Percentiles rank a stretch among this genome's conserved stretches.
These are phyloP conservation scores for Oenanthe oenanthe DNA, from an alignment of 2,113 vertebrate species.

Conservation along the genomic window DNA sequence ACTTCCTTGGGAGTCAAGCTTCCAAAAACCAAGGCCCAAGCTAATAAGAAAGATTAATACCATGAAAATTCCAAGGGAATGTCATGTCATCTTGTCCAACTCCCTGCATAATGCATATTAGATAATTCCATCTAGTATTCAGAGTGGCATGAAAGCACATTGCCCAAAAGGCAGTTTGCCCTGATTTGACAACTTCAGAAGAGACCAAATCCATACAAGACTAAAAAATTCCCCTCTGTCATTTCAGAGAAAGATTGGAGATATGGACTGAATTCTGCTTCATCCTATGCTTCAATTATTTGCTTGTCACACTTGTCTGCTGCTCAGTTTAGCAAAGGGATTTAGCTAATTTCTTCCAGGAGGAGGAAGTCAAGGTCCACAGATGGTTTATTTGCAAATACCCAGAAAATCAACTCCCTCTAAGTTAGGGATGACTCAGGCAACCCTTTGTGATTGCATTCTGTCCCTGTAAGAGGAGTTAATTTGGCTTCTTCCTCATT, in stretches of 20 bases:
- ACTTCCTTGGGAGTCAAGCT: neutral
- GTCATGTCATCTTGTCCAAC: neutral
- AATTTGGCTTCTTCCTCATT: neutral
- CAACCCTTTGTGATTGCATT: neutral
- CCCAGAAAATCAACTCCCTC: neutral
- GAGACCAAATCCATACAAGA: neutral
- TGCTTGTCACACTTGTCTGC: neutral
- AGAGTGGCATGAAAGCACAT: neutral
- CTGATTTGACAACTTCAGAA: constrained; percentile 1
- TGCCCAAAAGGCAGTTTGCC: neutral
- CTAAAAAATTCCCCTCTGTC: neutral
- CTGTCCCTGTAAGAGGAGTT: neutral
- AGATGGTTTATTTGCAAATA: neutral
- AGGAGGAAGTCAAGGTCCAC: neutral
- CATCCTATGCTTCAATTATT: neutral
- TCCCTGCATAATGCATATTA: neutral
- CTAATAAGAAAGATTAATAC: neutral
- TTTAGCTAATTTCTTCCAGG: neutral
- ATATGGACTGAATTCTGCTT: neutral
- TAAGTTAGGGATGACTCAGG: neutral
- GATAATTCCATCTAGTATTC: neutral
- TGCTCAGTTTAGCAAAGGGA: neutral
- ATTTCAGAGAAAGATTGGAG: neutral
- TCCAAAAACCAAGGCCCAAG: neutral
- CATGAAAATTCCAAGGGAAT: neutral